Base-by-base conservation (phyloP, 2,113 vertebrate genomes). In the Noturus placidus region DNA sequence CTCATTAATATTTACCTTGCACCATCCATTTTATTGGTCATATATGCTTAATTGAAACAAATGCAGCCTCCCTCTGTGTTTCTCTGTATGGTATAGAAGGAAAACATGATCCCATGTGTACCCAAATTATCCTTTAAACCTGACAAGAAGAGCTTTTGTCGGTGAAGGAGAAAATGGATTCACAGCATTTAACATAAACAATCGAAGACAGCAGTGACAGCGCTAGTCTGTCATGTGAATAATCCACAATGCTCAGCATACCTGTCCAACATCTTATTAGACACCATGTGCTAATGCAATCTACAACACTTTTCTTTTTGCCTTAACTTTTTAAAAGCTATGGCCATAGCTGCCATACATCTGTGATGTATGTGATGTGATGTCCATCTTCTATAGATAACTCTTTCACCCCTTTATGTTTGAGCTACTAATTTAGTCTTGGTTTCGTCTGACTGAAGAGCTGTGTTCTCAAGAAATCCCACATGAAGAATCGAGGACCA, bases 1-100 rank as follows among this genome's bases (percentile, higher is more conserved):
- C 69, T 81, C 83, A 91, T 91, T 89, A 89, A 90, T 89, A 88
- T 84, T 79, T 81, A 30, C 14, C 59, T 84, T 42, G 79, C 72
- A 80, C 61, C 78, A 59, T 82, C 67, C 59, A 69, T 82, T 85
- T 87, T 78, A 42, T 6, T 46, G 33, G 59, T 79, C 74, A 84
- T 35, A 81, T 89, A 81, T 77, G 87, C 86, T 88, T 87, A 89
- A 84, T 88, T 87, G 86, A 83, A 84, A 84, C 82, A 72, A 87
- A 84, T 70, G 22, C 67, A 65, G 11, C 25, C 50, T 59, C 76
- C 30, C 20, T 15, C 35, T 82, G 56, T 82, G 38, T 59, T 86
- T 86, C 22, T 83, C n/a, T 30, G 30, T 83, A 80, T 14, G 25
- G 35, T 42, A 72, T 65, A 74, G 57, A 54, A 79, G 33, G 27